These are phyloP conservation scores for Lordiphosa clarofinis DNA, from an alignment of 1,140 invertebrate genomes.

Conservation along the genomic window DNA sequence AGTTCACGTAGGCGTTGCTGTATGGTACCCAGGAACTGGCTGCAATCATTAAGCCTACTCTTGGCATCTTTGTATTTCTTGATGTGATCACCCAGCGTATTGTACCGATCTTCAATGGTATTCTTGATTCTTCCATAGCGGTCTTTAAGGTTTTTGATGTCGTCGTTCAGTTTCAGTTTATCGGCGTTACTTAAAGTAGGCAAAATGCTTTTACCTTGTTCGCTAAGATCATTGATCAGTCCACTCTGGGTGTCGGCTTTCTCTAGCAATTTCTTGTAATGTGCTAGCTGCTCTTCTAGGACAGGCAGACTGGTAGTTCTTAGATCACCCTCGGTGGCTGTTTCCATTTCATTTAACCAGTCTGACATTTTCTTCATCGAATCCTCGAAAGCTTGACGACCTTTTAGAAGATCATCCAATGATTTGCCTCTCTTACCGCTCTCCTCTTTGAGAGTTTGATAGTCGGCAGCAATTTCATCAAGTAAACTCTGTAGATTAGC, in stretches of 20 bases:
- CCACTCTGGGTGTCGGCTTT: conserved; percentile 86
- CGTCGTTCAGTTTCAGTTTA: conserved; percentile 88
- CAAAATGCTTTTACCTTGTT: conserved; percentile 89
- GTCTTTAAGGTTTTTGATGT: conserved; percentile 88
- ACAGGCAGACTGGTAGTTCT: conserved; percentile 88
- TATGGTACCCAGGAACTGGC: conserved; percentile 89
- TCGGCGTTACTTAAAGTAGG: conserved; percentile 91
- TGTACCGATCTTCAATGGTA: conserved; percentile 88
- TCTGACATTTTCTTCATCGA: conserved; percentile 89
- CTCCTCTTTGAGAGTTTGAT: conserved; percentile 85
- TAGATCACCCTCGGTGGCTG: conserved; percentile 89
- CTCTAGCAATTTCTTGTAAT: conserved; percentile 89
- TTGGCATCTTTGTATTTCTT: conserved; percentile 89
- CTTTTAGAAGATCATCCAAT: conserved; percentile 86
- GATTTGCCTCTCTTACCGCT: conserved; percentile 87
- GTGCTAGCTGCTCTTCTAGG: conserved; percentile 90
- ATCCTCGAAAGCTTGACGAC: conserved; percentile 89
- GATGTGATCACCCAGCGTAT: conserved; percentile 86
- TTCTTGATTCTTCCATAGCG: conserved; percentile 86
- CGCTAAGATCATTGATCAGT: conserved; percentile 86
- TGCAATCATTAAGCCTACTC: conserved; percentile 87
- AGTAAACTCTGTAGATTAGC: conserved; percentile 84
- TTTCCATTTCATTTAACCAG: conserved; percentile 93
- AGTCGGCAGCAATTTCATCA: conserved; percentile 85
- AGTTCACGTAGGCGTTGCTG: conserved; percentile 90